phyloP scores from a whole-genome alignment of 2,888 invertebrate genomes.

The Orthosia gracilis region DNA sequence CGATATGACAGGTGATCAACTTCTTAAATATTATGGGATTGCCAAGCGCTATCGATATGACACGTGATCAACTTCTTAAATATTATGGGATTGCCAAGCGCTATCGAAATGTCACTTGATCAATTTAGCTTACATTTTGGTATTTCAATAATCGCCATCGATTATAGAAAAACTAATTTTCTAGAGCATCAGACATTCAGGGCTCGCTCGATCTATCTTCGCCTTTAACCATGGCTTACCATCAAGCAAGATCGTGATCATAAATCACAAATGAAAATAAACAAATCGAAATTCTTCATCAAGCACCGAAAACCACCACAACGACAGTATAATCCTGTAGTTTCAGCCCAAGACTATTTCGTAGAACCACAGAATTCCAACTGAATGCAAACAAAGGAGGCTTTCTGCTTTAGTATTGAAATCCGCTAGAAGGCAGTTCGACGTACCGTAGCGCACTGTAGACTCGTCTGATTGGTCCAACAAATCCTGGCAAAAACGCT shows the following conservation, averaged over 20 bases:
- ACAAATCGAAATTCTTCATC: background rate
- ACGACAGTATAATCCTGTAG: background rate
- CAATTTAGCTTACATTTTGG: too few species aligned
- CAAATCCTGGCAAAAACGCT: background rate
- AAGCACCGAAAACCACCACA: background rate
- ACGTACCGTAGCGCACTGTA: background rate
- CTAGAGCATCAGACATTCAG: background rate
- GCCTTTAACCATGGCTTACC: background rate
- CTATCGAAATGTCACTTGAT: too few species aligned
- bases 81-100: too few species aligned
- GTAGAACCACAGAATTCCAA: background rate
- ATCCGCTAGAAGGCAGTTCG: constrained; percentile 6
- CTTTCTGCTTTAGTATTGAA: constrained; percentile 15
- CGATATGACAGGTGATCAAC: too few species aligned
- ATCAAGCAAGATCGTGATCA: background rate
- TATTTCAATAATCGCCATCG: too few species aligned
- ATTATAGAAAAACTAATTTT: too few species aligned
- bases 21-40: too few species aligned
- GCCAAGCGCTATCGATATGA: too few species aligned
- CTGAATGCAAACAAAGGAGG: constrained; percentile 9
- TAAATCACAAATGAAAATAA: background rate
- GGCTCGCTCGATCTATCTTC: background rate
- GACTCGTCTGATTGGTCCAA: constrained; percentile 16
- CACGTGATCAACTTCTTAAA: too few species aligned
- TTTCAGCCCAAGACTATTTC: background rate